phyloP scores from a whole-genome alignment of 2,888 invertebrate genomes.

The Seladonia tumulorum region DNA sequence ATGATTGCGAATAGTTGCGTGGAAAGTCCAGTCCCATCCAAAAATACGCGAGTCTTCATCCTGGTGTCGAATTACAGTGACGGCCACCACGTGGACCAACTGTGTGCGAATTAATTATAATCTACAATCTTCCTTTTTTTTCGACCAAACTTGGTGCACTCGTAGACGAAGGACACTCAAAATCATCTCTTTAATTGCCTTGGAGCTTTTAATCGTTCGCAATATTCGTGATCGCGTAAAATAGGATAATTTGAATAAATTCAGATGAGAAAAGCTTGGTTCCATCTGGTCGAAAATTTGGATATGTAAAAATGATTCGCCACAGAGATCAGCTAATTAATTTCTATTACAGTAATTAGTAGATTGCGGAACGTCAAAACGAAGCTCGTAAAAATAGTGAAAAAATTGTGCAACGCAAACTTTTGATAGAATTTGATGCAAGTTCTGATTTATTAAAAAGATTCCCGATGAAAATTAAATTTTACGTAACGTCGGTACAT shows the following conservation, averaged over 20 bases:
- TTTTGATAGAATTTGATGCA: background rate
- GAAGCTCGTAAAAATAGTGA: background rate
- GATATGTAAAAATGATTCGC: background rate
- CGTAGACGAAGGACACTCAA: background rate
- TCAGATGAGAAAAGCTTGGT: background rate
- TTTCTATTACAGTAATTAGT: background rate
- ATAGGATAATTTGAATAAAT: background rate
- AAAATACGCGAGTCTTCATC: constrained; percentile 76
- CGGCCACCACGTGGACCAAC: constrained; percentile 40
- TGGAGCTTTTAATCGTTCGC: background rate
- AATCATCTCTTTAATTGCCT: background rate
- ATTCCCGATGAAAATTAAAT: background rate
- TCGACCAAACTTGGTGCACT: background rate
- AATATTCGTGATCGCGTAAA: background rate
- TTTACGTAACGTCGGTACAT: background rate
- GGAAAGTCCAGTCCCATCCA: constrained; percentile 71
- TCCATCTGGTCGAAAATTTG: background rate
- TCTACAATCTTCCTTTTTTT: constrained; percentile 6
- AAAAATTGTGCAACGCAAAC: background rate
- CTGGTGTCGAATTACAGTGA: constrained; percentile 76
- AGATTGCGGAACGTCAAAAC: background rate
- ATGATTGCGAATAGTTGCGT: constrained; percentile 39
- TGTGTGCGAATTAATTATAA: background rate
- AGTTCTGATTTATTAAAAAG: background rate
- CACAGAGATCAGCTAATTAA: background rate